Base-by-base conservation (phyloP, 2,888 invertebrate genomes). In the Hypolimnas misippus region DNA sequence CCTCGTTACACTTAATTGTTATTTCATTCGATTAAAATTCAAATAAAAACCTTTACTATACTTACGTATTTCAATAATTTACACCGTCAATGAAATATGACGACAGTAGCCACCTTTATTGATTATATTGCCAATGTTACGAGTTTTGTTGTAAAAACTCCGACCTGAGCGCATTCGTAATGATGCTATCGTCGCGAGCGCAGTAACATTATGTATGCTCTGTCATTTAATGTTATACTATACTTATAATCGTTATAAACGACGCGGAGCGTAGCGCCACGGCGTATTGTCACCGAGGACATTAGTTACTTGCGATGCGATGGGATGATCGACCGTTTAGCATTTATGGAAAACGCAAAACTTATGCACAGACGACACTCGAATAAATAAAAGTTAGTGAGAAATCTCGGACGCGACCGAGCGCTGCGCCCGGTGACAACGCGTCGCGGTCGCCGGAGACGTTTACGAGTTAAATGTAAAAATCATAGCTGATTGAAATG, bases 351-450 rank as follows among this genome's bases (percentile, higher is more conserved):
- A 35, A 40, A 33, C 21, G 31, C 10, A 17, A 17, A 35, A 52
- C 35, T 17, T 52, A 52, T 52, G 52, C 52, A 52, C 35, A 16
- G 6, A 14, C 57, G 49, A 21, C 25, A 1, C n/a, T 29, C 46
- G 53, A 53, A 38, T 59, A 59, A 46, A 53, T 17, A 49, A 17
- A 53, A 52, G 44, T 42, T 38, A 29, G 52, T 25, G 59, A 54
- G 29, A 54, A 44, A 25, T 40, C 50, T 33, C 38, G 57, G 12
- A 46, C 21, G 14, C n/a, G 10, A 31, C 42, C 16, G 40, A 40
- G 29, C 31, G 33, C n/a, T n/a, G n/a, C n/a, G n/a, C n/a, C n/a
- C n/a, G n/a, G n/a, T n/a, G n/a, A 29, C 19, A 35, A 19, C 19
- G 46, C 46, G 31, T 31, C 17, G 38, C 49, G 29, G n/a, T n/a